These are phyloP conservation scores for Thomomys bottae DNA, from an alignment of 2,113 vertebrate species.

Conservation along the genomic window DNA sequence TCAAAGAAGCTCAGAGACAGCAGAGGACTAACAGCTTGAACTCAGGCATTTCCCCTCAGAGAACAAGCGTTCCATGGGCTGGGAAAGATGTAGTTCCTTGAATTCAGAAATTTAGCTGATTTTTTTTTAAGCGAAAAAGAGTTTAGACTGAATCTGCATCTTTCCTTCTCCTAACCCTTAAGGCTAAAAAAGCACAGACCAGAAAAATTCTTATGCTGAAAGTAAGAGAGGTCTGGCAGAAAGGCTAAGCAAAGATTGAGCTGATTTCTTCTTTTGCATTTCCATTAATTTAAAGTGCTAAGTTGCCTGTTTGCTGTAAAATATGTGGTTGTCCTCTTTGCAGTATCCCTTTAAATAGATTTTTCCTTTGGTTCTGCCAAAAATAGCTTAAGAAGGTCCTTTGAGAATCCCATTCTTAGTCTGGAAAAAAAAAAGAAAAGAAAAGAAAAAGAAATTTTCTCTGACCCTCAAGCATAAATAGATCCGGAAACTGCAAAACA, in stretches of 20 bases:
- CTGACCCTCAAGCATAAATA: slow-evolving; percentile 17
- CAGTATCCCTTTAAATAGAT: slow-evolving; percentile 72
- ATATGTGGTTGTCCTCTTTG: slow-evolving; percentile 41
- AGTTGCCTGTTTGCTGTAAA: slow-evolving; percentile 61
- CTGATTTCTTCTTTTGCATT: slow-evolving; percentile 50
- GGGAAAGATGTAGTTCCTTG: slow-evolving; percentile 52
- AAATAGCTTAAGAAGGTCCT: slow-evolving; percentile 70
- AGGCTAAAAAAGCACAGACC: slow-evolving; percentile 27
- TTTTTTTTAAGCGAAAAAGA: slow-evolving; percentile 13
- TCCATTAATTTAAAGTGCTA: slow-evolving; percentile 74
- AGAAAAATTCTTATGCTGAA: slow-evolving; percentile 49
- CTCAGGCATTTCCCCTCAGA: slow-evolving; percentile 54
- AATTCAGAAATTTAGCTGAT: slow-evolving; percentile 43
- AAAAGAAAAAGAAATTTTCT: slow-evolving; percentile 15
- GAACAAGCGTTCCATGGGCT: slow-evolving; percentile 14
- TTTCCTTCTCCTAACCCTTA: slow-evolving; percentile 40
- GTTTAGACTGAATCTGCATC: slow-evolving; percentile 23
- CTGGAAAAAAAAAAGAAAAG: slow-evolving; percentile 36
- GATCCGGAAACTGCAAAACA: slow-evolving; percentile 43
- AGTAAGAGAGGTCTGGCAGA: background rate
- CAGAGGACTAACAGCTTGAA: slow-evolving; percentile 52
- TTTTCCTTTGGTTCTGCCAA: slow-evolving; percentile 69
- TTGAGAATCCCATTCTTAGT: slow-evolving; percentile 67
- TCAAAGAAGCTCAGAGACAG: slow-evolving; percentile 48
- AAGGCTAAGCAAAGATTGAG: background rate